Conservation (phyloP, 1,140 invertebrate genomes). For the Rhopalosiphum padi region DNA sequence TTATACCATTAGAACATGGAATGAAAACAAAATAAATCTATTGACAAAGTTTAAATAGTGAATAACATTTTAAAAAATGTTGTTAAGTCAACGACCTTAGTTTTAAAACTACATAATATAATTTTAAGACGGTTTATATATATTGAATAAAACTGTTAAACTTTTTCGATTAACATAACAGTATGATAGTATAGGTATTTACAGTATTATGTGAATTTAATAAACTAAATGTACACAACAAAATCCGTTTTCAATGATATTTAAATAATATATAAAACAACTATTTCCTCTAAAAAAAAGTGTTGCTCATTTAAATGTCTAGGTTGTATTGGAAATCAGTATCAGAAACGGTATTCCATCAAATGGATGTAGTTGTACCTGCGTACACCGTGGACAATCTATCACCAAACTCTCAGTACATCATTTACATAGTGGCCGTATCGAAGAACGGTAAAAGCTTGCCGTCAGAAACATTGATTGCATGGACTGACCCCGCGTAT, state of each 20-base stretch:
- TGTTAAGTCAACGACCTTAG: neutral
- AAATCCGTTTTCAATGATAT: too few species aligned
- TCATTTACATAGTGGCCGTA: conserved; percentile 75
- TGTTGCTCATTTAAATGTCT: neutral
- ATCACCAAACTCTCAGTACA: conserved; percentile 79
- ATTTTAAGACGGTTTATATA: too few species aligned
- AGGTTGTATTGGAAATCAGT: conserved; percentile 75
- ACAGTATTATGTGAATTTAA: too few species aligned
- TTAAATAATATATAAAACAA: neutral
- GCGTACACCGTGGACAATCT: conserved; percentile 74
- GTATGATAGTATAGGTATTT: too few species aligned
- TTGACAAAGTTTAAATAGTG: neutral
- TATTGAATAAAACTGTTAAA: too few species aligned
- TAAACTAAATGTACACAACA: neutral
- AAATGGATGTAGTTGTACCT: conserved; percentile 71
- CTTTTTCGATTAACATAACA: too few species aligned
- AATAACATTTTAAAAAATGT: neutral
- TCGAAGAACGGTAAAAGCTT: conserved; percentile 73
- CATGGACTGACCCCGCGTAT: conserved; percentile 85
- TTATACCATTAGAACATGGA: neutral
- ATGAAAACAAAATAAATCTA: neutral
- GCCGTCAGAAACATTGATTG: conserved; percentile 79
- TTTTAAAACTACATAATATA: neutral
- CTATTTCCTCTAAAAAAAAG: neutral
- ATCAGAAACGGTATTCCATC: conserved; percentile 68